These are phyloP conservation scores for Chiloscyllium punctatum DNA, from an alignment of 2,797 vertebrate species.

Conservation along the genomic window DNA sequence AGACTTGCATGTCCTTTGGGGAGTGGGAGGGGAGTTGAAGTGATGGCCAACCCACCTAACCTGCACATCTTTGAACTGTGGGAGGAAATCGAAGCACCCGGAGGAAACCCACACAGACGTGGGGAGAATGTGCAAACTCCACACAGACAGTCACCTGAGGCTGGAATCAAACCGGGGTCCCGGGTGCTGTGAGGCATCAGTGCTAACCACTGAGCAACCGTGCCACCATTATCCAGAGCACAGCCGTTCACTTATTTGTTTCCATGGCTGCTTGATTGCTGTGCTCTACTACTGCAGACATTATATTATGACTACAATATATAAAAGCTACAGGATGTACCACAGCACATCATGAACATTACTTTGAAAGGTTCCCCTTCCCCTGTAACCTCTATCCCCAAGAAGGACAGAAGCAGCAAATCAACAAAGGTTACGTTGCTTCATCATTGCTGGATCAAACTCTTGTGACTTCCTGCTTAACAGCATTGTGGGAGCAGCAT, in stretches of 20 bases:
- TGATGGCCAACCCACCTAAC: too few species aligned
- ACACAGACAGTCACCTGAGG: too few species aligned
- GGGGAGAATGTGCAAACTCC: too few species aligned
- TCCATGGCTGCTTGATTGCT: neutral
- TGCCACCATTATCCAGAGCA: neutral
- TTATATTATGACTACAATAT: neutral
- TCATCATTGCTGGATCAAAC: neutral
- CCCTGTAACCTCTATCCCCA: neutral
- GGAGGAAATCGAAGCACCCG: too few species aligned
- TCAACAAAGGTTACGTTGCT: neutral
- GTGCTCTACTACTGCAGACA: neutral
- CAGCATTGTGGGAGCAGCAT: neutral
- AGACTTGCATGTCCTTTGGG: too few species aligned
- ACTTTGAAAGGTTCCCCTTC: neutral
- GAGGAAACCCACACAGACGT: too few species aligned
- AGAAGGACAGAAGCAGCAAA: neutral
- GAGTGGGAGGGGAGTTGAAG: too few species aligned
- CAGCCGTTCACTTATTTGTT: neutral
- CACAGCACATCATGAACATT: neutral
- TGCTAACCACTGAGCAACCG: too few species aligned
- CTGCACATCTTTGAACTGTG: too few species aligned
- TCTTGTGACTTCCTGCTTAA: neutral
- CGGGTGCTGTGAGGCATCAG: too few species aligned
- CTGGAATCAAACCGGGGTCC: too few species aligned
- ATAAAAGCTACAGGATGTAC: neutral